Base-by-base conservation (phyloP, 2,888 invertebrate species). In the Nezara viridula region DNA sequence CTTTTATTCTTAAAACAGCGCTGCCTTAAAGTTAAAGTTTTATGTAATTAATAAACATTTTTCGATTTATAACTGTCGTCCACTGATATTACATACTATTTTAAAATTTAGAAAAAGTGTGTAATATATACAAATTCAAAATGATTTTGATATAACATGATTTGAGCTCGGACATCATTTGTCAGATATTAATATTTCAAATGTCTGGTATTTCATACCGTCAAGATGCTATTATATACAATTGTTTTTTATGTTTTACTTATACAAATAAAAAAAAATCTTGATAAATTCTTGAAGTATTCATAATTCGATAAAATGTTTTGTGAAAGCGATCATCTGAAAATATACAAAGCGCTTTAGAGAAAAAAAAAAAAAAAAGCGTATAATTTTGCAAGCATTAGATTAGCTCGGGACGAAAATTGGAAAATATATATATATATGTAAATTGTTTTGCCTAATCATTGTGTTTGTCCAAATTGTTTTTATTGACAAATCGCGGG, bases 401-500 rank as follows among this genome's bases (percentile, higher is more conserved):
- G 12, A 60, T 27, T 60, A 32, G 14, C 4, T 60, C 14, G 27
- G 32, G 27, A 60, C 60, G 27, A 60, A 32, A 32, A 3, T 60
- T 60, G 27, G 16, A 60, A 60, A 60, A 27, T n/a, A 6, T 55
- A n/a, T 32, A 0, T 60, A 27, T 27, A 60, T 16, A 60, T n/a
- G 32, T 4, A 1, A 10, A 3, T 60, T 60, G 14, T 27, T 60
- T 60, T 60, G 60, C 60, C 60, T 32, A 27, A 60, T 60, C 60
- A 60, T 60, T 77, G 77, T 77, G 77, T 77, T 77, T 77, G 77
- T 77, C 40, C 77, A 77, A 73, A 24, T 77, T 44, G 77, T 37
- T 77, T 44, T 4, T 40, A 77, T 77, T 44, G 77, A 77, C 77
- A 77, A 44, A 77, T 77, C 77, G 37, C 77, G 77, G 77, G 40